Evolutionary conservation across 1,140 invertebrate species (phyloP).

Genomic region (Leptoteleia sp.): DNA sequence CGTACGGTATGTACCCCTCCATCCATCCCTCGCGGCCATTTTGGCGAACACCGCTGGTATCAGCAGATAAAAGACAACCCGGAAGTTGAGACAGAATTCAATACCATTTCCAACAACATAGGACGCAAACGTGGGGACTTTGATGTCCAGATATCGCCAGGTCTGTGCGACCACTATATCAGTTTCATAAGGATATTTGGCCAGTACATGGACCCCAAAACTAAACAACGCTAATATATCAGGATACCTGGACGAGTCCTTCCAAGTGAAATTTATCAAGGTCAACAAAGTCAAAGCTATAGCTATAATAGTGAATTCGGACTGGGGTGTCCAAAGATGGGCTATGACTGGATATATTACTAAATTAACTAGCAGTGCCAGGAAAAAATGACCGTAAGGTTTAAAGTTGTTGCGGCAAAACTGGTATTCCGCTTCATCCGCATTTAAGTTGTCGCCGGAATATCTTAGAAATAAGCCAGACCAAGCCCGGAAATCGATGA

Average conservation of each 20-base stretch:
- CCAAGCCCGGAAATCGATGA: slow-evolving; percentile 89
- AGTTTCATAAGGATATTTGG: slow-evolving; percentile 91
- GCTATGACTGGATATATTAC: slow-evolving; percentile 89
- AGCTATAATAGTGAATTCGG: slow-evolving; percentile 89
- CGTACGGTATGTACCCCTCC: slow-evolving; percentile 89
- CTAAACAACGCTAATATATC: slow-evolving; percentile 88
- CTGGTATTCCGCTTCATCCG: slow-evolving; percentile 89
- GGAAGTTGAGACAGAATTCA: slow-evolving; percentile 91
- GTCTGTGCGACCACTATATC: slow-evolving; percentile 89
- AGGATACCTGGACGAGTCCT: slow-evolving; percentile 82
- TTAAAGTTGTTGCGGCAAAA: slow-evolving; percentile 91
- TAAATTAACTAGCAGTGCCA: slow-evolving; percentile 87
- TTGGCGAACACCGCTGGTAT: slow-evolving; percentile 87
- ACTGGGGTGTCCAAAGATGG: slow-evolving; percentile 89
- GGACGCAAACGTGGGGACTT: slow-evolving; percentile 89
- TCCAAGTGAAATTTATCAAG: slow-evolving; percentile 86
- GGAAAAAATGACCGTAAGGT: slow-evolving; percentile 90
- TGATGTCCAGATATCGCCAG: slow-evolving; percentile 89
- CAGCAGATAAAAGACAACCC: slow-evolving; percentile 88
- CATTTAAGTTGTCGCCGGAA: slow-evolving; percentile 85
- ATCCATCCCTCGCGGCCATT: slow-evolving; percentile 87
- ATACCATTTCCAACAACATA: slow-evolving; percentile 90
- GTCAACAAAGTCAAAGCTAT: slow-evolving; percentile 88
- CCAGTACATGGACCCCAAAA: slow-evolving; percentile 89
- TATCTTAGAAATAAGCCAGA: slow-evolving; percentile 89